phyloP scores from a whole-genome alignment of 2,113 vertebrate species.

The Scomber colias region DNA sequence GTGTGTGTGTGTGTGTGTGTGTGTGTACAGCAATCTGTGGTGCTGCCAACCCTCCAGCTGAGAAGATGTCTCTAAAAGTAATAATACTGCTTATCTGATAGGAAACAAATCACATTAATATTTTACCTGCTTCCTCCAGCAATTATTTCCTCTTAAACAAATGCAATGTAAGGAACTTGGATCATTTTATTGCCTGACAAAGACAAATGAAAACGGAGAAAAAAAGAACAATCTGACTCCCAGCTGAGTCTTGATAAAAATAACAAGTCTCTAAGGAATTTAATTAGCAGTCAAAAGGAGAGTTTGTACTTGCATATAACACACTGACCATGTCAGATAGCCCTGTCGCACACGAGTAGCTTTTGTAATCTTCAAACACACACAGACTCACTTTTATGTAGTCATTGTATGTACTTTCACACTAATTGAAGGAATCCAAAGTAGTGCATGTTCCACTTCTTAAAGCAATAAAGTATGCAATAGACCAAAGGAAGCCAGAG shows the following conservation, averaged over 20 bases:
- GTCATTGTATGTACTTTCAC: slow-evolving; percentile 6
- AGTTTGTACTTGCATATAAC: slow-evolving; percentile 20
- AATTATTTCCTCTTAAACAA: slow-evolving; percentile 37
- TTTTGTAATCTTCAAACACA: slow-evolving; percentile 28
- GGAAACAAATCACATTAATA: slow-evolving; percentile 54
- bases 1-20: not conserved
- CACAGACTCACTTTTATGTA: not conserved
- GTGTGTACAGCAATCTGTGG: not conserved
- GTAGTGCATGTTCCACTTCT: not conserved
- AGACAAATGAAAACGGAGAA: slow-evolving; percentile 18
- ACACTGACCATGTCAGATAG: slow-evolving; percentile 6
- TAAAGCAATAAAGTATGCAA: not conserved
- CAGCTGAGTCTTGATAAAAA: slow-evolving; percentile 20
- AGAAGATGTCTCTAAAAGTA: slow-evolving; percentile 26
- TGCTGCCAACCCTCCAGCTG: slow-evolving; percentile 5
- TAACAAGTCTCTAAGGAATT: slow-evolving; percentile 19
- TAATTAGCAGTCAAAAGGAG: slow-evolving; percentile 45
- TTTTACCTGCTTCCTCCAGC: slow-evolving; percentile 31
- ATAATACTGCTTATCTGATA: slow-evolving; percentile 28
- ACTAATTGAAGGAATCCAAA: slow-evolving; percentile 38
- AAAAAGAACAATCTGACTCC: not conserved
- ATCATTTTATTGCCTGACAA: slow-evolving; percentile 13
- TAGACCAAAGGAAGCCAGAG: slow-evolving; percentile 1
- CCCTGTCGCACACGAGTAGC: slow-evolving; percentile 17
- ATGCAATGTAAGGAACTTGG: not conserved